Percentiles rank a stretch among this genome's conserved stretches.
These are phyloP conservation scores for Fukomys damarensis DNA, from an alignment of 2,113 vertebrate species.

Conservation along the genomic window DNA sequence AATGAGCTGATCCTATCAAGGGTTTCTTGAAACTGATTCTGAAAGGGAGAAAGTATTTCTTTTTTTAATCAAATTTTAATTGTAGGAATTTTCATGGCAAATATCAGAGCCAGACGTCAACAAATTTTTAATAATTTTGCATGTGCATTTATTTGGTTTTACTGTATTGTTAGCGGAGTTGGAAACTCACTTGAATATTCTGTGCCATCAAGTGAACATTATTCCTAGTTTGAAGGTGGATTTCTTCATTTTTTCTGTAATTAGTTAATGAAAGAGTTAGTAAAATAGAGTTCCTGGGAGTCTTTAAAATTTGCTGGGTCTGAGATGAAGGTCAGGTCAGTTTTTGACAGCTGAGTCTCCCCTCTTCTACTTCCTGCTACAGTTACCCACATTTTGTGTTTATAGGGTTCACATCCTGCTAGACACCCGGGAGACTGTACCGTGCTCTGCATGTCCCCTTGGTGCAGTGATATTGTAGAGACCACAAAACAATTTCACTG, in stretches of 20 bases:
- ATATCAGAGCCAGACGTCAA: constrained; percentile 69
- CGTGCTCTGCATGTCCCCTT: background rate
- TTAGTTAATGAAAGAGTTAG: background rate
- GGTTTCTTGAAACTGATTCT: constrained; percentile 88
- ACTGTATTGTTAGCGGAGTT: background rate
- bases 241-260: constrained; percentile 18
- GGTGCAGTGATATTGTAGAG: background rate
- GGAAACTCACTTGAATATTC: constrained; percentile 32
- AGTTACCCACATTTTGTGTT: no score
- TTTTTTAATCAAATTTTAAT: constrained; percentile 86
- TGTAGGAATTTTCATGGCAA: constrained; percentile 82
- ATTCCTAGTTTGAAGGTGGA: background rate
- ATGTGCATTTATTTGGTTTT: constrained; percentile 51
- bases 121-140: constrained; percentile 59
- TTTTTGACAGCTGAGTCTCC: background rate
- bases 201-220: background rate
- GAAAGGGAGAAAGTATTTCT: constrained; percentile 66
- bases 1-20: constrained; percentile 87
- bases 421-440: background rate
- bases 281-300: background rate
- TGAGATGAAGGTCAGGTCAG: background rate
- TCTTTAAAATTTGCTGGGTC: constrained; percentile 1
- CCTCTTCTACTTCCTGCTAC: background rate
- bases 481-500: background rate
- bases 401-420: background rate